Percentiles rank a stretch among this genome's conserved stretches.
Evolutionary conservation across 2,888 invertebrate species (phyloP).

Genomic region (Lathronympha strigana): DNA sequence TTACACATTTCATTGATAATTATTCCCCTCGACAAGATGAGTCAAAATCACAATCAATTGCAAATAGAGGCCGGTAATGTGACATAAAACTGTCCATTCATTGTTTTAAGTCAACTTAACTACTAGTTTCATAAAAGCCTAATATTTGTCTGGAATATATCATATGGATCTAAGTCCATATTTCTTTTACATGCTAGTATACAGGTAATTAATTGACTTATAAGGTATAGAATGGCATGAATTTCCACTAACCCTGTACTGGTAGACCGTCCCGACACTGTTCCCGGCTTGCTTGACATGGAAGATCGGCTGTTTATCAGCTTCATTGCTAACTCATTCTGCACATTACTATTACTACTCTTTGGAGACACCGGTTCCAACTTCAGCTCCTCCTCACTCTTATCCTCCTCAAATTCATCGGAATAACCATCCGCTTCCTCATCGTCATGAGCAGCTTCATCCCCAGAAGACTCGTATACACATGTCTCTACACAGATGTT

Average conservation of each 20-base stretch:
- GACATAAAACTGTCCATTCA: too few relatives aligned
- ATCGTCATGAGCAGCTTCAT: slow-evolving; percentile 51
- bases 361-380: slow-evolving; percentile 53
- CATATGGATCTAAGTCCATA: too few relatives aligned
- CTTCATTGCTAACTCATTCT: slow-evolving; percentile 57
- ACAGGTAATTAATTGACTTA: too few relatives aligned
- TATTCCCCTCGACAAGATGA: too few relatives aligned
- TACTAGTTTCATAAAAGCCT: too few relatives aligned
- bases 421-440: slow-evolving; percentile 68
- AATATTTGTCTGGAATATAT: too few relatives aligned
- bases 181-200: too few relatives aligned
- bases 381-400: slow-evolving; percentile 61
- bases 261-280: slow-evolving; percentile 67
- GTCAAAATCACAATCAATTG: too few relatives aligned
- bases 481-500: slow-evolving; percentile 76
- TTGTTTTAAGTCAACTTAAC: too few relatives aligned
- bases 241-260: slow-evolving; percentile 71
- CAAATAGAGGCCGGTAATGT: too few relatives aligned
- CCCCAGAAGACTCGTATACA: slow-evolving; percentile 64
- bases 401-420: slow-evolving; percentile 78
- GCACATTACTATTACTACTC: slow-evolving; percentile 47
- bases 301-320: slow-evolving; percentile 69
- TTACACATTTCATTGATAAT: too few relatives aligned
- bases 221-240: too few relatives aligned
- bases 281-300: slow-evolving; percentile 59